Conservation (phyloP, 2,113 vertebrate genomes). For the Stegostoma tigrinum region DNA sequence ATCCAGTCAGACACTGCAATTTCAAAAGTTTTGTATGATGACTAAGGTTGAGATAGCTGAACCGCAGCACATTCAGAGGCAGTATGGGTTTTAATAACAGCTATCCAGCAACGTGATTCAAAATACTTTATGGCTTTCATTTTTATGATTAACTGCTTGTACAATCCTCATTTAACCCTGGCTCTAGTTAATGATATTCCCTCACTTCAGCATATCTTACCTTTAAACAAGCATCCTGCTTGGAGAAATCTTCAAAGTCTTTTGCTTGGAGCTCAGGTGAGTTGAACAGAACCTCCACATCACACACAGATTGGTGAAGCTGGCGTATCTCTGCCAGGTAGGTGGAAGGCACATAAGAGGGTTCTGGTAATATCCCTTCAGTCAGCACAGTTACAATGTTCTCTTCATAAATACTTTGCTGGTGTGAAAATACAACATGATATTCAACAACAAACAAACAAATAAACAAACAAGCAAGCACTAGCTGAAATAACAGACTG, state of each 20-base stretch:
- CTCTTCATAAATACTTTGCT: conserved; percentile 67
- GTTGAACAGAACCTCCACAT: conserved; percentile 78
- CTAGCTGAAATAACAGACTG: neutral
- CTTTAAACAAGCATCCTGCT: conserved; percentile 84
- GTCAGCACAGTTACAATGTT: conserved; percentile 50
- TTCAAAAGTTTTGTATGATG: neutral
- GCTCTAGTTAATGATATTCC: neutral
- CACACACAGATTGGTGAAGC: conserved; percentile 71
- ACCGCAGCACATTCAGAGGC: neutral
- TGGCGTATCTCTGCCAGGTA: conserved; percentile 74
- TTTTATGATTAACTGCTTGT: neutral
- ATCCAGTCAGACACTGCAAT: neutral
- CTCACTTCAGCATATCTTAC: conserved; percentile 54
- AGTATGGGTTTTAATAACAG: neutral
- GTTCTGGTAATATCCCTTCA: conserved; percentile 65
- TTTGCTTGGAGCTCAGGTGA: conserved; percentile 76
- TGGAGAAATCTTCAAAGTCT: conserved; percentile 75
- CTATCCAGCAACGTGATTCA: neutral
- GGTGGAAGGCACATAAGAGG: conserved; percentile 67
- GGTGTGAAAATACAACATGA: conserved; percentile 61
- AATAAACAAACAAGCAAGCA: neutral
- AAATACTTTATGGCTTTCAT: neutral
- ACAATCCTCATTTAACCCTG: neutral
- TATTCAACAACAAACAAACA: neutral
- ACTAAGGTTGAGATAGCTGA: neutral